These are phyloP conservation scores for Scarus forsteni DNA, from an alignment of 2,797 vertebrate species.

Conservation along the genomic window DNA sequence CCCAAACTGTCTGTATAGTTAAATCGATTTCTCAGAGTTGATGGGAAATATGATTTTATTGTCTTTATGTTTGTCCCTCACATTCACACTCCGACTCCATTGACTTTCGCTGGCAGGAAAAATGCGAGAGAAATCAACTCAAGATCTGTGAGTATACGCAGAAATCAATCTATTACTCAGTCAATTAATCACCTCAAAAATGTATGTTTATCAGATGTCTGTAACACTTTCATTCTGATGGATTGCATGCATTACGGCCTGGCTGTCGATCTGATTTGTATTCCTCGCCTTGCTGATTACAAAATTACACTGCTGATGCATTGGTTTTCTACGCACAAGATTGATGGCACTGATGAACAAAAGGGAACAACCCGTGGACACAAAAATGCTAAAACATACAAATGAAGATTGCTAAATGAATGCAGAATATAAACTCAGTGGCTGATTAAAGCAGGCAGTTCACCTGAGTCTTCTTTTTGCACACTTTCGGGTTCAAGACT, in stretches of 20 bases:
- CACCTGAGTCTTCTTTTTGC: background rate
- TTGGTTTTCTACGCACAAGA: constrained; percentile 77
- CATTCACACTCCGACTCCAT: constrained; percentile 15
- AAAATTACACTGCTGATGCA: constrained; percentile 84
- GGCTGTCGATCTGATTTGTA: constrained; percentile 82
- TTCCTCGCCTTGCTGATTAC: constrained; percentile 79
- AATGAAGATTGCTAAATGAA: constrained; percentile 42
- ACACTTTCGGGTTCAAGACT: background rate
- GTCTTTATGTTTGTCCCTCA: constrained; percentile 6
- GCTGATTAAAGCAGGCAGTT: constrained; percentile 24
- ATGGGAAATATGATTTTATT: constrained; percentile 48
- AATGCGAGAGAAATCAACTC: constrained; percentile 45
- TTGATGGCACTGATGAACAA: constrained; percentile 76
- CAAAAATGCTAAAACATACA: constrained; percentile 25
- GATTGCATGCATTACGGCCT: constrained; percentile 79
- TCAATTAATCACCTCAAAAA: constrained; percentile 81
- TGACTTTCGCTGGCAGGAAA: constrained; percentile 25
- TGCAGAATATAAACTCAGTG: constrained; percentile 33
- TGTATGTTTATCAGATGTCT: constrained; percentile 81
- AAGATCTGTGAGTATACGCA: constrained; percentile 45
- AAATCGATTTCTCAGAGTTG: constrained; percentile 45
- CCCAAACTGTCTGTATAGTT: constrained; percentile 46
- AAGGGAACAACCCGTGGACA: constrained; percentile 47
- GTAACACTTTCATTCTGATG: constrained; percentile 78
- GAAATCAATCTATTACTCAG: constrained; percentile 76